Evolutionary conservation across 2,113 vertebrate genomes (phyloP), one percentile per base, ranked within the genome.

Genomic region (Rhegmatorhina hoffmannsi): DNA sequence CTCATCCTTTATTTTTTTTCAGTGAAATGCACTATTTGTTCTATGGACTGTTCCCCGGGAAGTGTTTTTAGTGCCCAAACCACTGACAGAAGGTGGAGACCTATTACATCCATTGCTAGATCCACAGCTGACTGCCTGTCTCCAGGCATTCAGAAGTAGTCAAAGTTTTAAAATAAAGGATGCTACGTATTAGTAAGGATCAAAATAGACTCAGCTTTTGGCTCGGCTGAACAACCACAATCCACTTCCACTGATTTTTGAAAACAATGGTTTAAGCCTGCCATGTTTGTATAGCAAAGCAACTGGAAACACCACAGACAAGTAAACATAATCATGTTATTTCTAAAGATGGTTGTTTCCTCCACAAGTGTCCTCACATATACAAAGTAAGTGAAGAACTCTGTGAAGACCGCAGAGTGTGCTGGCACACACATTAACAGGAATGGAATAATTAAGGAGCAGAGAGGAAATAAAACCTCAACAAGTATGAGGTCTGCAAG

Each of bases 201-300:
- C 0, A 1, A 1, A 3, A 52, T 33, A 78, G 44, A 56, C 34
- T 7, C 40, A 68, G 49, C 49, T 74, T 40, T 87, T 0, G 2
- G 36, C 70, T 89, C 66, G 1, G 25, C 58, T 43, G 29, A 84
- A 64, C 62, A 46, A 63, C 25, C 68, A 89, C 26, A 62, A 34
- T 49, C 25, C 11, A 21, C n/a, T 58, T 72, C 74, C 58, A 87
- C n/a, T 0, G 10, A 43, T 55, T 84, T 84, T 52, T 28, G 36
- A 75, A 88, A 81, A 76, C 16, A 84, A 77, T 4, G 33, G 53
- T 52, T 66, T 77, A 64, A 77, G 63, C 0, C 0, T 72, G 85
- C 52, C 44, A 12, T 24, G 44, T 81, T 59, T 56, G 44, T 34
- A 36, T 33, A 73, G 76, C 76, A 96, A 72, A 87, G 62, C 53